Evolutionary conservation across 2,888 invertebrate genomes (phyloP).

Genomic region (Dichetophora obliterata): DNA sequence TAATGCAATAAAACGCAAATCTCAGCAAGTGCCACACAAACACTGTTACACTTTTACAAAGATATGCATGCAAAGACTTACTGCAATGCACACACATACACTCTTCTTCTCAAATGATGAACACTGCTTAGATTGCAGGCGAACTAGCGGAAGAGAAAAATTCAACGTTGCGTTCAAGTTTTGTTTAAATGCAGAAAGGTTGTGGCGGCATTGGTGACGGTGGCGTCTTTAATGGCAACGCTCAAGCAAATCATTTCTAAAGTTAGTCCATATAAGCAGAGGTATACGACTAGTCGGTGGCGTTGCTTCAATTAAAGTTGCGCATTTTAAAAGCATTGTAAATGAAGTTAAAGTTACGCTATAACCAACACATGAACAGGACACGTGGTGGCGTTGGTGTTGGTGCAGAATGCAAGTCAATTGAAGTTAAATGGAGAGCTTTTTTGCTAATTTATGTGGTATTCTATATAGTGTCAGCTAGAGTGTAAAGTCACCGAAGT

Average conservation of each 20-base stretch:
- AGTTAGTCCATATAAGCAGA: no score
- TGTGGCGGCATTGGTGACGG: background rate
- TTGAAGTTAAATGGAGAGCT: background rate
- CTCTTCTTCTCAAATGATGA: background rate
- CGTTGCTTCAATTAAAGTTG: no score
- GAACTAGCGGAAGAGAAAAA: background rate
- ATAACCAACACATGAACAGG: no score
- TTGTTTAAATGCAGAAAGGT: background rate
- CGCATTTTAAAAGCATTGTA: background rate
- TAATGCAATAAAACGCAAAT: slow-evolving; percentile 34
- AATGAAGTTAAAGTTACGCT: background rate
- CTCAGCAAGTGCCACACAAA: background rate
- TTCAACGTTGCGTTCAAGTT: slow-evolving; percentile 2
- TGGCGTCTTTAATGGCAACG: background rate
- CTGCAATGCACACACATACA: background rate
- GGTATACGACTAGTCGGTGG: no score
- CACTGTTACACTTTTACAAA: background rate
- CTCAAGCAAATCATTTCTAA: no score
- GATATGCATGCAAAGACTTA: background rate
- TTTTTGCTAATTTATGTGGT: background rate
- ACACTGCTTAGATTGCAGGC: background rate
- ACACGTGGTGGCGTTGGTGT: no score
- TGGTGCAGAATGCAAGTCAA: background rate
- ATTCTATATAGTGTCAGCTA: background rate
- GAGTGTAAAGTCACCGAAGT: no score